Evolutionary conservation across 2,797 vertebrate species (phyloP), one percentile per base, ranked within the genome.

Genomic region (Chaetodon trifasciatus): DNA sequence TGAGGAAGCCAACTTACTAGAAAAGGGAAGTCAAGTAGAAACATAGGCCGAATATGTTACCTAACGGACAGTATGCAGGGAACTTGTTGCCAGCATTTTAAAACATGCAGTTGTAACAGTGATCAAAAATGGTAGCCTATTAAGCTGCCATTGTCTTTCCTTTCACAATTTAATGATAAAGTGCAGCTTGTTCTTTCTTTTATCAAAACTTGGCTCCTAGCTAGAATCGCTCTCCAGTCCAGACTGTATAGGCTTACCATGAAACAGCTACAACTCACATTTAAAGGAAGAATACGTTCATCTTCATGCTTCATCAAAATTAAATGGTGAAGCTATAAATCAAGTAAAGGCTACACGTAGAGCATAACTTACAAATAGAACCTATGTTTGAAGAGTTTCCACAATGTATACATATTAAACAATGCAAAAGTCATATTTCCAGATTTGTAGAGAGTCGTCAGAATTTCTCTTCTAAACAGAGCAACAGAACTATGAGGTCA

Each of bases 11-110:
- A 19, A 50, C 49, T 74, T 64, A 37, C n/a, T 76, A 79, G 82
- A 90, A 93, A 85, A 47, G 74, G 92, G 92, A 94, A 94, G 91
- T 93, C 24, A 42, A 39, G 39, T 15, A 66, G 24, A 70, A 49
- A 17, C 39, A 11, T 32, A 3, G 28, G 28, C 28, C 28, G n/a
- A 17, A 2, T 47, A 5, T 42, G 17, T 23, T 44, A 53, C 23
- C 37, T 53, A 56, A 52, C 49, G n/a, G 7, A n/a, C 60, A 40
- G 37, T 23, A 19, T 52, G 55, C 39, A 71, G 39, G 49, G 37
- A 76, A 78, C 58, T 53, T 74, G 23, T 55, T 56, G 49, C 71
- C 28, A 44, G 15, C 32, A 17, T 37, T 66, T 39, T 56, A 8
- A 70, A 39, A 23, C 28, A 8, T 35, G 58, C 15, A 60, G 10